Evolutionary conservation across 2,113 vertebrate genomes (phyloP), one percentile per base, ranked within the genome.

Genomic region (Eubucco bourcierii): DNA sequence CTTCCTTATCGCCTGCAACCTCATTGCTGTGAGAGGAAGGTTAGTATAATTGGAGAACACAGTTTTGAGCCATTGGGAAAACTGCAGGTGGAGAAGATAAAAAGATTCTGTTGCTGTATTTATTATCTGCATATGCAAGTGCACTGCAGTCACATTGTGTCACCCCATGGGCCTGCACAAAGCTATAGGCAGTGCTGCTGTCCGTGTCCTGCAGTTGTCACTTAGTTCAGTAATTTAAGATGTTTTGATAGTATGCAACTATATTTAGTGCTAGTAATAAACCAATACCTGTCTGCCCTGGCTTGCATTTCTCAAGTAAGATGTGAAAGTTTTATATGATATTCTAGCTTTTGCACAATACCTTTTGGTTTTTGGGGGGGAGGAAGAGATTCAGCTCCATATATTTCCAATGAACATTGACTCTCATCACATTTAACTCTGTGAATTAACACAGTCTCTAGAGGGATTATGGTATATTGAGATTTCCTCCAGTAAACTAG

Each of bases 361-460:
- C 44, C 84, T 86, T 90, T 82, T 91, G 34, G 7, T 80, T 91
- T 80, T 27, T 17, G 16, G 44, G 46, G 15, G 19, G 27, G 19
- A 81, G 70, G 79, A 82, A 86, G 44, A 7, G 1, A 55, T 80
- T 73, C 24, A 64, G 24, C 8, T 16, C 13, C 76, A 1, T 90
- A 7, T 89, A 71, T 73, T 92, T 87, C 27, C 72, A 88, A 6
- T 75, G 67, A 83, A 68, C 65, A 70, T 83, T 80, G 91, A 60
- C 72, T 93, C 70, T 93, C 72, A 66, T 92, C 79, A 50, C 78
- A 76, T 88, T 91, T 93, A 95, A 80, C 80, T 90, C 31, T 80
- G 80, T 95, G 90, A 91, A 78, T 94, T 90, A 94, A 88, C 93
- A 56, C 44, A 50, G 2, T 87, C 90, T 96, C 91, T 82, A 44